Conservation (phyloP, 2,888 invertebrate genomes). For the Drosophila mimetica region DNA sequence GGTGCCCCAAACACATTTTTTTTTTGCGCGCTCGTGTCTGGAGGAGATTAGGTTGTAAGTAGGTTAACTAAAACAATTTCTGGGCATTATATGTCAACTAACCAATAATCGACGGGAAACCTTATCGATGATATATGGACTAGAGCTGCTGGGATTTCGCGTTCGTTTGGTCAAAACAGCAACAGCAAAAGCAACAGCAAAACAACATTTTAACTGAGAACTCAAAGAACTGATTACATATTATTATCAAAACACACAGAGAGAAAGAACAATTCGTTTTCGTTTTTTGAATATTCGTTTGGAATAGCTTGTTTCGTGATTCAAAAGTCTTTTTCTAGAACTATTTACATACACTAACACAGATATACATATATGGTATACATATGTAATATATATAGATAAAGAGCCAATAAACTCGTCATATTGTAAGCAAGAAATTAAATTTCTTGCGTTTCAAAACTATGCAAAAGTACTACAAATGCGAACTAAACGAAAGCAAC, state of each 20-base stretch:
- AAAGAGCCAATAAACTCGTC: slow-evolving; percentile 10
- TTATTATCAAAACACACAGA: slow-evolving; percentile 30
- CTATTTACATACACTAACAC: slow-evolving; percentile 18
- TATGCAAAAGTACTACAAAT: slow-evolving; percentile 12
- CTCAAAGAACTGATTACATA: slow-evolving; percentile 77
- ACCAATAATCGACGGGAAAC: slow-evolving; percentile 39
- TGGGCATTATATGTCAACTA: slow-evolving; percentile 62
- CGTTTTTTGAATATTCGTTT: slow-evolving; percentile 7
- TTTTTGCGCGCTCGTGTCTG: neutral
- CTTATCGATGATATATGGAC: slow-evolving; percentile 27
- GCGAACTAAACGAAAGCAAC: slow-evolving; percentile 8
- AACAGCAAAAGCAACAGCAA: slow-evolving; percentile 9
- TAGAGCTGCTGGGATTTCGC: slow-evolving; percentile 31
- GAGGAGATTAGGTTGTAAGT: slow-evolving; percentile 59
- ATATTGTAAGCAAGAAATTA: slow-evolving; percentile 64
- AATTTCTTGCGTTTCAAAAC: slow-evolving; percentile 70
- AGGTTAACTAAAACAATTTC: slow-evolving; percentile 68
- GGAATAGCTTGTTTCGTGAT: neutral
- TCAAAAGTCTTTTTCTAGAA: slow-evolving; percentile 30
- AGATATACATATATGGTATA: slow-evolving; percentile 31
- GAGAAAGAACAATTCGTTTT: slow-evolving; percentile 7
- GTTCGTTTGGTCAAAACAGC: slow-evolving; percentile 15
- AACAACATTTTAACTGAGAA: slow-evolving; percentile 54
- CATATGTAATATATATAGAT: slow-evolving; percentile 40
- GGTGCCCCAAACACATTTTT: slow-evolving; percentile 3